Evolutionary conservation across 37 sponge, comb jelly and placozoan genomes (phyloP).

Genomic region (Halisarca cf. caerulea): DNA sequence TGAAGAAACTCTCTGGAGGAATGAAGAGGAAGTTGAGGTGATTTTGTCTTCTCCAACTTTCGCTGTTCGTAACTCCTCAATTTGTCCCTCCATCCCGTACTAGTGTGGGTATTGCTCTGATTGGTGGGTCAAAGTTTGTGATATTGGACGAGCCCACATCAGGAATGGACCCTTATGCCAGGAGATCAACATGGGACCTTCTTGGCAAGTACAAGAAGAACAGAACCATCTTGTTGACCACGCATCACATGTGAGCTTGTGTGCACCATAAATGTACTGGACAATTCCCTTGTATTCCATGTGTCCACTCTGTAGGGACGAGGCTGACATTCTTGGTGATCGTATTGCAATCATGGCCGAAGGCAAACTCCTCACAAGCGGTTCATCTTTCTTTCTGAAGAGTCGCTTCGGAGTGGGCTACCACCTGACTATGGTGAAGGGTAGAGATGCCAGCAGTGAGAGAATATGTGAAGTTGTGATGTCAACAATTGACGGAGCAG

Average conservation of each 20-base stretch:
- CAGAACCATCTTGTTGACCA: slow-evolving; percentile 72
- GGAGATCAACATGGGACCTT: slow-evolving; percentile 77
- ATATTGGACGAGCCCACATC: slow-evolving; percentile 79
- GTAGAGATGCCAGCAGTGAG: slow-evolving; percentile 51
- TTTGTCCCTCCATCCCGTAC: background rate
- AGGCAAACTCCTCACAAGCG: slow-evolving; percentile 52
- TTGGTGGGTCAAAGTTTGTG: slow-evolving; percentile 66
- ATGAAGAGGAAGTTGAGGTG: slow-evolving; percentile 70
- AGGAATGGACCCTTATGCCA: slow-evolving; percentile 79
- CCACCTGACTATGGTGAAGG: slow-evolving; percentile 91
- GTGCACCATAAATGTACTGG: background rate
- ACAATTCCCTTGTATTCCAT: background rate
- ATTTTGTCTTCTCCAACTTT: background rate
- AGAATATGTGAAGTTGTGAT: slow-evolving; percentile 56
- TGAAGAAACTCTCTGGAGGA: slow-evolving; percentile 63
- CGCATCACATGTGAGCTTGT: slow-evolving; percentile 62
- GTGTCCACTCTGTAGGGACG: slow-evolving; percentile 37
- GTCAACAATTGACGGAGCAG: slow-evolving; percentile 45
- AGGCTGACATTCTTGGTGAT: slow-evolving; percentile 78
- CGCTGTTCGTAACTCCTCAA: background rate
- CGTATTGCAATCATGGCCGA: slow-evolving; percentile 76
- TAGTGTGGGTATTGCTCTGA: slow-evolving; percentile 71
- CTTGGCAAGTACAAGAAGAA: slow-evolving; percentile 54
- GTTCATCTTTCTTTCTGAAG: slow-evolving; percentile 61
- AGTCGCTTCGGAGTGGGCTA: slow-evolving; percentile 90